A percentile compares a stretch with the other conserved stretches of the same genome.
Evolutionary conservation across 53 echinoderm and acorn worm species (phyloP).

Genomic region (Holothuria scabra): DNA sequence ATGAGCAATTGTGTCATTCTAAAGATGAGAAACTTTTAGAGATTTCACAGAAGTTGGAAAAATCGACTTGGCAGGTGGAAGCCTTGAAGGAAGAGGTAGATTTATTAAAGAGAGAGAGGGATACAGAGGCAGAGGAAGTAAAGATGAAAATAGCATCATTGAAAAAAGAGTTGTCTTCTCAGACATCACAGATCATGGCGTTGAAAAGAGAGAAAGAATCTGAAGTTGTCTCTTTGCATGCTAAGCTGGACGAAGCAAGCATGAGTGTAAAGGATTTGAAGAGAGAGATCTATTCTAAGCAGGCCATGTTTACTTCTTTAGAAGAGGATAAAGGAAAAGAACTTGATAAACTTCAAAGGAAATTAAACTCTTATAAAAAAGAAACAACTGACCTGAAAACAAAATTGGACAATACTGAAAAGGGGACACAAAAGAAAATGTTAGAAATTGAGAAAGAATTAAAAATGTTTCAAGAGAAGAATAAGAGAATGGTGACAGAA

Average conservation of each 20-base stretch:
- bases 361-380: slow-evolving; percentile 12
- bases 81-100: slow-evolving; percentile 8
- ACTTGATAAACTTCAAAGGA: slow-evolving; percentile 17
- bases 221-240: neutral
- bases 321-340: slow-evolving; percentile 14
- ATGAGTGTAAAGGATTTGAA: neutral
- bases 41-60: neutral
- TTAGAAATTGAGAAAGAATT: slow-evolving; percentile 36
- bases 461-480: slow-evolving; percentile 11
- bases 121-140: slow-evolving; percentile 2
- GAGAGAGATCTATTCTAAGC: neutral
- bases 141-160: slow-evolving; percentile 1
- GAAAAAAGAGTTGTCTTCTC: slow-evolving; percentile 31
- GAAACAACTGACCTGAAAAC: slow-evolving; percentile 49
- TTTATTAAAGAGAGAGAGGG: neutral
- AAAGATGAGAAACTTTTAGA: slow-evolving; percentile 25
- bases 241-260: slow-evolving; percentile 9
- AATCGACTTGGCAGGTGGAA: slow-evolving; percentile 12
- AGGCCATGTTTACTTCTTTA: neutral
- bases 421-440: neutral
- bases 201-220: neutral
- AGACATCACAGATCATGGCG: slow-evolving; percentile 3
- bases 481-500: neutral
- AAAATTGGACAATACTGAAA: slow-evolving; percentile 24
- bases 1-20: slow-evolving; percentile 25